Conservation (phyloP, 2,797 vertebrate species). For the Etheostoma perlongum region DNA sequence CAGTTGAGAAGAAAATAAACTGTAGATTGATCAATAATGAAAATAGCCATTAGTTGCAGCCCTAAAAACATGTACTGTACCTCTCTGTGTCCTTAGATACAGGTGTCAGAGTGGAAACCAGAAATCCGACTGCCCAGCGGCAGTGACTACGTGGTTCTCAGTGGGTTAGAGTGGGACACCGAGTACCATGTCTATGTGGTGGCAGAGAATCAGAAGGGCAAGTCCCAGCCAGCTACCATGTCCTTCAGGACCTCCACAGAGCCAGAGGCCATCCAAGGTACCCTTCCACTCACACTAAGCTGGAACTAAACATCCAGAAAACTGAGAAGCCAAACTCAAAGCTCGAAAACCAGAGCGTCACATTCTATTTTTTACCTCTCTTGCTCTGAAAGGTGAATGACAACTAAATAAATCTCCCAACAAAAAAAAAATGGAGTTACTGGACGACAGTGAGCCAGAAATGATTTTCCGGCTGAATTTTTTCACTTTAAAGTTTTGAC, state of each 20-base stretch:
- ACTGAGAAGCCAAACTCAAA: constrained; percentile 67
- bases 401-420: constrained; percentile 60
- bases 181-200: constrained; percentile 93
- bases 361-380: constrained; percentile 52
- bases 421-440: constrained; percentile 46
- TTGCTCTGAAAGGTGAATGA: constrained; percentile 58
- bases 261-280: constrained; percentile 97
- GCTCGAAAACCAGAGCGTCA: constrained; percentile 44
- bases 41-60: neutral
- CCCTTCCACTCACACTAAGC: constrained; percentile 32
- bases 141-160: constrained; percentile 90
- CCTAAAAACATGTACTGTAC: neutral
- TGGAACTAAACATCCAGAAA: constrained; percentile 46
- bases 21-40: neutral
- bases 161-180: constrained; percentile 92
- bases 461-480: constrained; percentile 67
- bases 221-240: constrained; percentile 89
- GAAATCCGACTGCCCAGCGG: constrained; percentile 89
- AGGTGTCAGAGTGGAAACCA: constrained; percentile 90
- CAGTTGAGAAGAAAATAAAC: neutral
- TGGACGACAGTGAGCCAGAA: constrained; percentile 47
- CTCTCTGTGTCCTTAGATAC: constrained; percentile 79
- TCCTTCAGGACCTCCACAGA: constrained; percentile 90
- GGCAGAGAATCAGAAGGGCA: constrained; percentile 95
- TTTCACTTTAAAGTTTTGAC: constrained; percentile 67